Conservation (phyloP, 2,888 invertebrate species). For the Nemoura dubitans region DNA sequence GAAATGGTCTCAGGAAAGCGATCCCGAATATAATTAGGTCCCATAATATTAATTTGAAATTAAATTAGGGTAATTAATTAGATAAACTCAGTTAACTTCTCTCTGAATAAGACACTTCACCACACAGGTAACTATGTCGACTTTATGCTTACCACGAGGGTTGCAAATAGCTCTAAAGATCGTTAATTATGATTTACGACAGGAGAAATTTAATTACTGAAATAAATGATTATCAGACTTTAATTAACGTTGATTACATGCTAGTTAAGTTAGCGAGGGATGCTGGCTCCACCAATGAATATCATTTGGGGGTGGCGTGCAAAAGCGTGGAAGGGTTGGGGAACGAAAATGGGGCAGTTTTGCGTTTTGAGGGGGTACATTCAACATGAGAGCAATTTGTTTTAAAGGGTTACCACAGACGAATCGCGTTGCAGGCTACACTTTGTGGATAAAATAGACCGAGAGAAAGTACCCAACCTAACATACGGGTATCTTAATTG, state of each 20-base stretch:
- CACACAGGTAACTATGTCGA: not conserved
- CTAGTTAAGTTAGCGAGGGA: slow-evolving; percentile 42
- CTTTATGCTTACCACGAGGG: slow-evolving; percentile 30
- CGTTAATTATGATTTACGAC: slow-evolving; percentile 52
- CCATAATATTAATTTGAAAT: not conserved
- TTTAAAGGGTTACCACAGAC: slow-evolving; percentile 30
- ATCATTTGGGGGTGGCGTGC: not conserved
- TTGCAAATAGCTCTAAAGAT: slow-evolving; percentile 47
- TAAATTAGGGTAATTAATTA: slow-evolving; percentile 28
- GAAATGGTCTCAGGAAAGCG: not conserved
- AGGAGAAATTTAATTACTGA: slow-evolving; percentile 52
- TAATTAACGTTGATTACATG: slow-evolving; percentile 53
- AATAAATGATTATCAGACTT: slow-evolving; percentile 54
- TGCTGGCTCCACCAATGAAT: slow-evolving; percentile 44
- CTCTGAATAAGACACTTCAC: not conserved
- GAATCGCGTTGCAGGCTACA: slow-evolving; percentile 19
- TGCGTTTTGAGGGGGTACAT: slow-evolving; percentile 26
- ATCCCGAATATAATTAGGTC: not conserved
- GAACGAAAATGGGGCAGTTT: not conserved
- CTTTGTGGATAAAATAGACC: not conserved
- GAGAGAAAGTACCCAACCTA: too few species aligned
- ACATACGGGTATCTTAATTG: too few species aligned
- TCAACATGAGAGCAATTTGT: slow-evolving; percentile 24
- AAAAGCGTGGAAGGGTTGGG: not conserved
- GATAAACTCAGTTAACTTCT: not conserved